These are phyloP conservation scores for Trinorchestia longiramus DNA, from an alignment of 1,140 invertebrate genomes.

Conservation along the genomic window DNA sequence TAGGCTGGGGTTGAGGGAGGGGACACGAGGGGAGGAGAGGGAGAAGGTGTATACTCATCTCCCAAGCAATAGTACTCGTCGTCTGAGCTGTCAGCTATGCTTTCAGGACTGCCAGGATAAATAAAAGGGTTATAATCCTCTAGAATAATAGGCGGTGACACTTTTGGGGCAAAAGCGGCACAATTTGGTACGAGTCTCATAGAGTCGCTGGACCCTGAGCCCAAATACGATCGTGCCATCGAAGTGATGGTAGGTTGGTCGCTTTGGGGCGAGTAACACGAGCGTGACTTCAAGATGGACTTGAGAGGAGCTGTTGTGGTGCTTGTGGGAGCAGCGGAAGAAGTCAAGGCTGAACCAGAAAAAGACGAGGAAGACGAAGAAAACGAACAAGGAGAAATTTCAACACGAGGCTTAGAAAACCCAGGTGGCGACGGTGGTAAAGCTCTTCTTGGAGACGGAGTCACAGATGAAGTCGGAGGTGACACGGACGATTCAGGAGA, in stretches of 20 bases:
- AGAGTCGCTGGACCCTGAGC: neutral
- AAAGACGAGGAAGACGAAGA: neutral
- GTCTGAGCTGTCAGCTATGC: slow-evolving; percentile 31
- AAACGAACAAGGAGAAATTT: neutral
- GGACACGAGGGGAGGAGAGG: slow-evolving; percentile 15
- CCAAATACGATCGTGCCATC: neutral
- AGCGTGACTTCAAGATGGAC: slow-evolving; percentile 31
- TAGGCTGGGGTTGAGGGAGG: slow-evolving; percentile 22
- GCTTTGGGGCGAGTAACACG: slow-evolving; percentile 34
- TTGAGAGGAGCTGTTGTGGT: slow-evolving; percentile 3
- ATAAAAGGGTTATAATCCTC: slow-evolving; percentile 36
- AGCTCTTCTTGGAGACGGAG: slow-evolving; percentile 28
- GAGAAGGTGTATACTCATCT: slow-evolving; percentile 8
- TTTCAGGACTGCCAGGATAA: slow-evolving; percentile 42
- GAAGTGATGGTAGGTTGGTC: slow-evolving; percentile 33
- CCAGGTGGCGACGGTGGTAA: slow-evolving; percentile 1
- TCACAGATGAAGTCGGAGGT: slow-evolving; percentile 16
- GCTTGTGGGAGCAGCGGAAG: neutral
- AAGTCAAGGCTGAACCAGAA: neutral
- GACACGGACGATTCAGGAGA: slow-evolving; percentile 41
- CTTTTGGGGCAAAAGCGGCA: neutral
- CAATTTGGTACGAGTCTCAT: neutral
- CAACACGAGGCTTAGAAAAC: neutral
- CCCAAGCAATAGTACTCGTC: slow-evolving; percentile 42
- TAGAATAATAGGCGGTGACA: slow-evolving; percentile 34